Base-by-base conservation (phyloP, 2,888 invertebrate species). In the Gymnoscelis rufifasciata region DNA sequence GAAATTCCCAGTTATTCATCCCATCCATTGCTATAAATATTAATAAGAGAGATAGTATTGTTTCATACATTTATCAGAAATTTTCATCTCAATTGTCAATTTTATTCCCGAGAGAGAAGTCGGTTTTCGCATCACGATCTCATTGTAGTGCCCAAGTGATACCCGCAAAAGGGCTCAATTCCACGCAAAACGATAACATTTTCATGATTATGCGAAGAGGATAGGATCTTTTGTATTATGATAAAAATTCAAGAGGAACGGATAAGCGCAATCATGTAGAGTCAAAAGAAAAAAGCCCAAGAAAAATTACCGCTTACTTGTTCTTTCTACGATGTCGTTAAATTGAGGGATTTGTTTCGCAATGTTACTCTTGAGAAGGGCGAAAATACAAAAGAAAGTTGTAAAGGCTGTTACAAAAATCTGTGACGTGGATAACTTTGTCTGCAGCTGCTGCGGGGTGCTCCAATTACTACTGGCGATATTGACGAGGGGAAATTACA, bases 181-280 rank as follows among this genome's bases (percentile, higher is more conserved):
- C 71, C 64, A 68, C 64, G 62, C 67, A 67, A 72, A 66, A 57
- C 69, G 69, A 71, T 73, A 76, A 70, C 72, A 71, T 74, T 79
- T 74, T 76, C 72, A 73, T 69, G 71, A 73, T 76, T 73, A 78
- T 75, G 67, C 67, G 65, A 66, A 56, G 57, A 57, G 63, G 64
- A 68, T 68, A 67, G 60, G 64, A 67, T 64, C 62, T 68, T 68
- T 69, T 57, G 63, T 71, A 65, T 70, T 59, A 64, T 54, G 50
- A 47, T 49, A 52, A 52, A 51, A 51, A 42, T 43, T 43, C 15
- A 28, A 40, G 37, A 38, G 41, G 35, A 33, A 44, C 37, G 28
- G 40, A 40, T 49, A 33, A 38, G 44, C 40, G 38, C 40, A 45
- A 50, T 41, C 27, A 33, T 15, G 31, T 27, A 11, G 26, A 49